phyloP scores from a whole-genome alignment of 1,140 invertebrate species.

The Ridgeia piscesae region DNA sequence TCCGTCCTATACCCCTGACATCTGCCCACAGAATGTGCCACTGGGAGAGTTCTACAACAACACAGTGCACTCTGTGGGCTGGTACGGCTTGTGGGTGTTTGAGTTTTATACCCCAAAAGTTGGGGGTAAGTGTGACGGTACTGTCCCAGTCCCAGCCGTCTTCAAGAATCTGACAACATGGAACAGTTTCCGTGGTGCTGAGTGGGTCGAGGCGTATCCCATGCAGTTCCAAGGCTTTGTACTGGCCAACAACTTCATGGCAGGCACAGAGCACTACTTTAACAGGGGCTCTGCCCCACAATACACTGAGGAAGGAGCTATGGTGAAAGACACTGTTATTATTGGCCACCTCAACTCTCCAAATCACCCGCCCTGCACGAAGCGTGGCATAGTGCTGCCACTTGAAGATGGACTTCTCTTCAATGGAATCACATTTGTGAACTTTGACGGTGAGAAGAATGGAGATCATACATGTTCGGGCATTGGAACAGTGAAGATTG shows the following conservation, averaged over 20 bases:
- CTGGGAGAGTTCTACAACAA: slow-evolving; percentile 51
- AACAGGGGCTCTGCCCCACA: neutral
- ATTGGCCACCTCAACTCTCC: slow-evolving; percentile 12
- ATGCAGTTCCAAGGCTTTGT: slow-evolving; percentile 44
- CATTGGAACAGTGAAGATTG: slow-evolving; percentile 5
- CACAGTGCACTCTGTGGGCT: slow-evolving; percentile 51
- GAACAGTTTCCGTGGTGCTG: slow-evolving; percentile 52
- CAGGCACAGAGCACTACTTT: slow-evolving; percentile 33
- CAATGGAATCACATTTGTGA: neutral
- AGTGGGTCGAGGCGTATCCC: slow-evolving; percentile 43
- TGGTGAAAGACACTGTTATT: slow-evolving; percentile 16
- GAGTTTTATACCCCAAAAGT: slow-evolving; percentile 39
- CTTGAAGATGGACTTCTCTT: slow-evolving; percentile 5
- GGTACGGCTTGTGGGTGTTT: slow-evolving; percentile 57
- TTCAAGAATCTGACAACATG: slow-evolving; percentile 35
- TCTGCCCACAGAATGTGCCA: slow-evolving; percentile 45
- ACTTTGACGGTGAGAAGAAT: slow-evolving; percentile 8
- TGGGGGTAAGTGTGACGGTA: slow-evolving; percentile 15
- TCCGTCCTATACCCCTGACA: slow-evolving; percentile 40
- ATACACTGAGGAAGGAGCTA: slow-evolving; percentile 10
- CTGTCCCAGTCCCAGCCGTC: slow-evolving; percentile 13
- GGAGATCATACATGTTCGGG: slow-evolving; percentile 7
- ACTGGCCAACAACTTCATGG: slow-evolving; percentile 43
- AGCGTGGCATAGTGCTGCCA: slow-evolving; percentile 8
- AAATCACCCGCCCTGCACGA: slow-evolving; percentile 6